Conservation (phyloP, 2,888 invertebrate genomes). For the Troides helena region DNA sequence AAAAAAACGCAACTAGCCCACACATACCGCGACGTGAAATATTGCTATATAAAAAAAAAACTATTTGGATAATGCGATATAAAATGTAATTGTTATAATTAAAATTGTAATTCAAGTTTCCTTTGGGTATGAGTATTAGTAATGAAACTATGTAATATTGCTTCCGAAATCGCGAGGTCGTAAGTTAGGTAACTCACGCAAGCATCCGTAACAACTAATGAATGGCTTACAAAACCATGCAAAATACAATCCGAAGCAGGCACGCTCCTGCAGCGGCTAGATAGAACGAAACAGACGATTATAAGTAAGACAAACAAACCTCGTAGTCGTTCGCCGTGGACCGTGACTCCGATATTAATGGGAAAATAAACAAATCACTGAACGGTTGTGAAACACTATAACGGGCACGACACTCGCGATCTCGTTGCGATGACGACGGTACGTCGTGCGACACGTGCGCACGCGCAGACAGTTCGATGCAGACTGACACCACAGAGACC, state of each 20-base stretch:
- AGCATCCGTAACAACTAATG: slow-evolving; percentile 63
- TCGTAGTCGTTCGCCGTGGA: slow-evolving; percentile 55
- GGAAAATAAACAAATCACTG: slow-evolving; percentile 59
- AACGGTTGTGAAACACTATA: slow-evolving; percentile 65
- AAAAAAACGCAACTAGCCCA: slow-evolving; percentile 15
- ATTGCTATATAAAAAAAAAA: not conserved
- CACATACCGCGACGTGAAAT: slow-evolving; percentile 10
- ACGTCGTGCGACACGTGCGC: slow-evolving; percentile 61
- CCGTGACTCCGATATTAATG: slow-evolving; percentile 48
- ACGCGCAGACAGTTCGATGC: slow-evolving; percentile 68
- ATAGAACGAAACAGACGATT: slow-evolving; percentile 48
- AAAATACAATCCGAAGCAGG: slow-evolving; percentile 52
- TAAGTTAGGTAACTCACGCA: slow-evolving; percentile 62
- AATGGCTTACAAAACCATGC: slow-evolving; percentile 67
- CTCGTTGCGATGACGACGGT: slow-evolving; percentile 44
- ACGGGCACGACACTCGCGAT: slow-evolving; percentile 71
- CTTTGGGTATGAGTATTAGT: not conserved
- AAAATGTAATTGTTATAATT: not conserved
- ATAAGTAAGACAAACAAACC: slow-evolving; percentile 57
- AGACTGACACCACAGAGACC: slow-evolving; percentile 62
- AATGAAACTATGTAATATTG: slow-evolving; percentile 5
- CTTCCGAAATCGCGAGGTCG: slow-evolving; percentile 51
- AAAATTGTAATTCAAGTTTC: not conserved
- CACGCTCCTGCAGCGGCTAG: slow-evolving; percentile 50
- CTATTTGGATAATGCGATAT: slow-evolving; percentile 1